Percentiles rank a stretch among this genome's conserved stretches.
Evolutionary conservation across 2,888 invertebrate genomes (phyloP).

Genomic region (Hanleya hanleyi): DNA sequence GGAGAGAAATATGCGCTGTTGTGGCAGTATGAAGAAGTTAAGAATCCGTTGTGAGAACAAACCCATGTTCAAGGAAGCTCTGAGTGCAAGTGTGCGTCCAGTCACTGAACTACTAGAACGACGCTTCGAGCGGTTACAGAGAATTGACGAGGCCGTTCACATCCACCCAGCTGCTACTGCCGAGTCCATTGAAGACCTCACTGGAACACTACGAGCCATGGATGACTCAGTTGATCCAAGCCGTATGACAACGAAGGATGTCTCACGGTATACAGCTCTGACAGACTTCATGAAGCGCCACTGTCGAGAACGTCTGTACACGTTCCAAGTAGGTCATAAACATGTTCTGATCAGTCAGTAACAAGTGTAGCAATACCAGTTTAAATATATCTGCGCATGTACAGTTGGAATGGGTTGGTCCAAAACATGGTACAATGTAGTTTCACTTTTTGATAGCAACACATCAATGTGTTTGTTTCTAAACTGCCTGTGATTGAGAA

Average conservation of each 20-base stretch:
- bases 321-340: too few relatives aligned
- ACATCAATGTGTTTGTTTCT: too few relatives aligned
- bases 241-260: not conserved
- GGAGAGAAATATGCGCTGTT: conserved; percentile 13
- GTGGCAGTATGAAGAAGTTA: not conserved
- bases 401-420: too few relatives aligned
- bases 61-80: not conserved
- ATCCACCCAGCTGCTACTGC: not conserved
- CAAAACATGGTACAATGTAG: too few relatives aligned
- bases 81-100: not conserved
- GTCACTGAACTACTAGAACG: conserved; percentile 2
- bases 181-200: not conserved
- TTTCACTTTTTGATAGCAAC: too few relatives aligned
- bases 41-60: not conserved
- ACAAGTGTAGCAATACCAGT: too few relatives aligned
- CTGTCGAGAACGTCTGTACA: too few relatives aligned
- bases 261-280: not conserved
- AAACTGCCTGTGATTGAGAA: too few relatives aligned
- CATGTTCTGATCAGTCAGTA: too few relatives aligned
- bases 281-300: too few relatives aligned
- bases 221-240: not conserved
- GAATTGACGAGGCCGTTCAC: not conserved
- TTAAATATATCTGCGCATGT: too few relatives aligned
- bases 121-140: conserved; percentile 6
- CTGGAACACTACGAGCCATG: not conserved